Percentiles rank a stretch among this genome's conserved stretches.
These are phyloP conservation scores for Ruditapes philippinarum DNA, from an alignment of 1,140 invertebrate species.

Conservation along the genomic window DNA sequence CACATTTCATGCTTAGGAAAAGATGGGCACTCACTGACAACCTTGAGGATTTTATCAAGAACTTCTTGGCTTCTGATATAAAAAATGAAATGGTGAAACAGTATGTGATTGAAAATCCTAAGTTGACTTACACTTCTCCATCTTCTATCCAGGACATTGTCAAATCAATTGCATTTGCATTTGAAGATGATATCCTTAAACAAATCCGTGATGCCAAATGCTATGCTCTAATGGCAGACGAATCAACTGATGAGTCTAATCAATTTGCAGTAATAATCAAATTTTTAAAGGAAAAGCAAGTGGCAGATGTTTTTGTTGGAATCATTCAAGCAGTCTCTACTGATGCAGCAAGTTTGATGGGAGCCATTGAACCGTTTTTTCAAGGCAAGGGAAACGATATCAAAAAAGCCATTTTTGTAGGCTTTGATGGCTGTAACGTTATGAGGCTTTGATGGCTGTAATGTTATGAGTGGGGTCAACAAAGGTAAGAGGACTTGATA, in stretches of 20 bases:
- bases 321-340: constrained; percentile 12
- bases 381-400: not conserved
- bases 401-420: constrained; percentile 38
- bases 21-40: constrained; percentile 45
- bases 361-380: constrained; percentile 22
- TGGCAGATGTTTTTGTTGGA: constrained; percentile 32
- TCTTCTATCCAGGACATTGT: constrained; percentile 41
- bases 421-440: constrained; percentile 45
- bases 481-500: constrained; percentile 1
- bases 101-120: constrained; percentile 9
- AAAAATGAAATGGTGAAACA: constrained; percentile 50
- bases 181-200: constrained; percentile 48
- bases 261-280: constrained; percentile 26
- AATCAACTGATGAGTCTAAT: constrained; percentile 38
- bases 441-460: constrained; percentile 37
- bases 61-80: constrained; percentile 43
- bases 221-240: constrained; percentile 43
- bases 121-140: constrained; percentile 53
- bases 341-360: constrained; percentile 49
- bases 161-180: not conserved
- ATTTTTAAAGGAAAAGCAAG: constrained; percentile 8
- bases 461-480: constrained; percentile 42
- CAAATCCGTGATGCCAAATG: constrained; percentile 33
- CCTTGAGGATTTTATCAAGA: constrained; percentile 41
- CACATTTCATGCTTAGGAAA: constrained; percentile 26